Percentiles rank a stretch among this genome's conserved stretches.
Evolutionary conservation across 2,113 vertebrate genomes (phyloP).

Genomic region (Erythrolamprus reginae): DNA sequence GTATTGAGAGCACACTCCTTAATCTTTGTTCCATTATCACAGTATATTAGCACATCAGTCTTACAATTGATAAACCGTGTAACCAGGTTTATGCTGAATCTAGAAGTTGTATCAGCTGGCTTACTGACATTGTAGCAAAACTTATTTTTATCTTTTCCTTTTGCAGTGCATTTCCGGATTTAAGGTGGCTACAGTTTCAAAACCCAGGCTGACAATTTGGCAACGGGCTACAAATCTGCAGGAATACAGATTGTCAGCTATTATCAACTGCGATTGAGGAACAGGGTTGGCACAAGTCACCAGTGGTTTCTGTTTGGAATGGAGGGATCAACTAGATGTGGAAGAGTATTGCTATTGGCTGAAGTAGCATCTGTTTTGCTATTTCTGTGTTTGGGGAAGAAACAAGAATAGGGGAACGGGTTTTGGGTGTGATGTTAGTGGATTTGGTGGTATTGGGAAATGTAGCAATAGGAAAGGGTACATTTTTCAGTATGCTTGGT

Average conservation of each 20-base stretch:
- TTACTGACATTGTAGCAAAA: background rate
- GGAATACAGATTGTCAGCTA: conserved; percentile 43
- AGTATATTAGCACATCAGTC: background rate
- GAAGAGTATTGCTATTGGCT: conserved; percentile 29
- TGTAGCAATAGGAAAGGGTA: conserved; percentile 10
- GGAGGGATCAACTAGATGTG: conserved; percentile 14
- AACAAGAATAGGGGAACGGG: background rate
- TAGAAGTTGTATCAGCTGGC: background rate
- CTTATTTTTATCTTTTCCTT: conserved; percentile 6
- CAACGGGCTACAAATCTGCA: conserved; percentile 45
- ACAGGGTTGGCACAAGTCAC: conserved; percentile 30
- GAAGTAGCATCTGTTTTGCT: conserved; percentile 24
- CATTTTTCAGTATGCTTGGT: background rate
- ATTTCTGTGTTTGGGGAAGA: conserved; percentile 29
- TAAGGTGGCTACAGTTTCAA: conserved; percentile 41
- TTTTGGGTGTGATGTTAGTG: conserved; percentile 1
- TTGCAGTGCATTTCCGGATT: conserved; percentile 51
- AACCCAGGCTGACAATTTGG: conserved; percentile 25
- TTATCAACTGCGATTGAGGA: conserved; percentile 32
- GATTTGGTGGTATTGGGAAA: conserved; percentile 1
- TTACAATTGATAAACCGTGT: background rate
- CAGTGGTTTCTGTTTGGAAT: conserved; percentile 13
- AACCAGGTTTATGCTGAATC: background rate
- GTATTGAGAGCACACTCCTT: background rate
- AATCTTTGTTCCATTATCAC: background rate